Evolutionary conservation across 2,888 invertebrate genomes (phyloP), one percentile per base, ranked within the genome.

Genomic region (Idaea dimidiata): DNA sequence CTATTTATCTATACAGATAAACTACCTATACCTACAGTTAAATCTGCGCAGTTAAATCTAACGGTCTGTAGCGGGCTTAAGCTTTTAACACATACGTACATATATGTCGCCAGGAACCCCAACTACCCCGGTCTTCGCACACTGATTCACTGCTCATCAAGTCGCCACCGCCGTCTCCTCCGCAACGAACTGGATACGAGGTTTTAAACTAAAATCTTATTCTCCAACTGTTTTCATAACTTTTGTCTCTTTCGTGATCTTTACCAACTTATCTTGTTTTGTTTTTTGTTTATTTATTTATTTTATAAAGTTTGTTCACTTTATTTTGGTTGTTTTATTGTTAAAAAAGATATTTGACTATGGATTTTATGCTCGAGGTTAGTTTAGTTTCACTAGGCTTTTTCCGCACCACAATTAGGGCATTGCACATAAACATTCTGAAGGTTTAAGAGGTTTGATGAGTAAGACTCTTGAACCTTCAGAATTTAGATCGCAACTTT

Each of bases 91-190:
- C n/a, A n/a, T n/a, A n/a, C n/a, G n/a, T n/a, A n/a, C n/a, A n/a
- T 10, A 43, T 43, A 8, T 54, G 3, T 53, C 55, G 3, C 16
- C 63, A 71, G 71, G 89, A 89, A 60, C 83, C 87, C 0, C 70
- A 71, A 7, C 72, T 88, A 24, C 87, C 89, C 0, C 71, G 74
- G 18, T 66, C 81, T 0, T 75, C 80, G 1, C 80, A 83, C 0
- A 68, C 76, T 6, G 74, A 73, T 6, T 83, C 87, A 0, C 54
- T 83, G 0, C 64, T 81, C n/a, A 79, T 82, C 17, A 89, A 88
- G 66, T 69, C 76, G 0, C 76, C 84, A 0, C 79, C 79, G 0
- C 68, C 69, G 0, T 61, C 69, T 1, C 71, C 78, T 0, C 69
- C 76, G 6, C 57, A 16, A 8, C 33, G 32, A 54, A 59, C 57